Base-by-base conservation (phyloP, 2,888 invertebrate species). In the Brachyptera risi region DNA sequence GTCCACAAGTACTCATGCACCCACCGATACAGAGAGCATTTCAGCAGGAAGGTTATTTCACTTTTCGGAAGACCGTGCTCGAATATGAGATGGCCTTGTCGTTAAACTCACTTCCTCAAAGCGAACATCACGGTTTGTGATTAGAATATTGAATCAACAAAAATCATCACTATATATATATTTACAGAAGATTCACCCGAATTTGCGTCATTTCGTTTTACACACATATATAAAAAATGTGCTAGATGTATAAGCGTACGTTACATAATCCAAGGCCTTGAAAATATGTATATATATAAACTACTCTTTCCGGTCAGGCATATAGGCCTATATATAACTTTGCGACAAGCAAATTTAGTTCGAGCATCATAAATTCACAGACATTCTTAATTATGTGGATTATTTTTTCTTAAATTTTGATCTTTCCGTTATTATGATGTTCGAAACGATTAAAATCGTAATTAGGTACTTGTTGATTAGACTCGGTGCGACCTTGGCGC, bases 401-500 rank as follows among this genome's bases (percentile, higher is more conserved):
- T n/a, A n/a, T n/a, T n/a, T n/a, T n/a, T n/a, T n/a, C n/a, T n/a
- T n/a, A n/a, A n/a, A n/a, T n/a, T n/a, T n/a, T n/a, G n/a, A n/a
- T n/a, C n/a, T n/a, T n/a, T n/a, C n/a, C n/a, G n/a, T n/a, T n/a
- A n/a, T n/a, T n/a, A n/a, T n/a, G n/a, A n/a, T n/a, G n/a, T n/a
- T n/a, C n/a, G n/a, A n/a, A n/a, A n/a, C n/a, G n/a, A n/a, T n/a
- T n/a, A n/a, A n/a, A n/a, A n/a, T 4, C 27, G 21, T 21, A 47
- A 47, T 47, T 47, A 21, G 23, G 35, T 15, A 27, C 51, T 27
- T 27, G 37, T 37, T 54, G 54, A 51, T 54, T 54, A 47, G 47
- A 19, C 42, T 17, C 44, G 15, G 31, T 5, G 42, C 24, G 54
- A 54, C 57, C 50, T 57, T 50, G 56, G 24, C 49, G 60, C 61